Conservation (phyloP, 1,140 invertebrate species). For the Zaprionus camerounensis region DNA sequence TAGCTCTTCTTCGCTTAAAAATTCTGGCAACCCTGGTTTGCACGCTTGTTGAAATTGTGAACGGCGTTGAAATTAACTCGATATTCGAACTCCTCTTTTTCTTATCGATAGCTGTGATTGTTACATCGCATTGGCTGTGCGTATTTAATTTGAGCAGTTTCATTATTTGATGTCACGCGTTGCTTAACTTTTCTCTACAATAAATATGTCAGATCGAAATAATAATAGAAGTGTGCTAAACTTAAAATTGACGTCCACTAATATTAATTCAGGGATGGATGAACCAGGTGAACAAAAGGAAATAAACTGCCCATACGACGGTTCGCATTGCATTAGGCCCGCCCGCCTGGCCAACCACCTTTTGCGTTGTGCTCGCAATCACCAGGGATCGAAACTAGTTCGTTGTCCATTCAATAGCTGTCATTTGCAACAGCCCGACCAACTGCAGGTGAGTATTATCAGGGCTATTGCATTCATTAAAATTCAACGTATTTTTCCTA, state of each 20-base stretch:
- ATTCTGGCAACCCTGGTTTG: neutral
- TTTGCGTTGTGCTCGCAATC: slow-evolving; percentile 45
- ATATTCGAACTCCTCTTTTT: neutral
- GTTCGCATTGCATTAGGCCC: slow-evolving; percentile 24
- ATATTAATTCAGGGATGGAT: neutral
- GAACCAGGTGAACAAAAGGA: neutral
- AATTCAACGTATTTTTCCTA: neutral
- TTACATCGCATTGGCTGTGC: neutral
- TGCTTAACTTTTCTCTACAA: neutral
- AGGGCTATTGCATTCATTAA: neutral
- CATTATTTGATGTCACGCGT: neutral
- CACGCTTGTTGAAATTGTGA: slow-evolving; percentile 47
- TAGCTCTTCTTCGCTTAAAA: too few relatives aligned
- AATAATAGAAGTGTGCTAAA: neutral
- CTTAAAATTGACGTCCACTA: neutral
- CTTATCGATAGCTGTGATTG: neutral
- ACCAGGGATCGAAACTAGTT: slow-evolving; percentile 17
- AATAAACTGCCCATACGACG: slow-evolving; percentile 40
- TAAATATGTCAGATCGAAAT: neutral
- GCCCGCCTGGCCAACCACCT: slow-evolving; percentile 39
- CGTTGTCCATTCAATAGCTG: slow-evolving; percentile 49
- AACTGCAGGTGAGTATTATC: slow-evolving; percentile 34
- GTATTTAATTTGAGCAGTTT: neutral
- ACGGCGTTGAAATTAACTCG: slow-evolving; percentile 12
- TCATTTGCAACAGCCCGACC: slow-evolving; percentile 13